phyloP scores from a whole-genome alignment of 2,888 invertebrate species.

The Punctoribates punctum region DNA sequence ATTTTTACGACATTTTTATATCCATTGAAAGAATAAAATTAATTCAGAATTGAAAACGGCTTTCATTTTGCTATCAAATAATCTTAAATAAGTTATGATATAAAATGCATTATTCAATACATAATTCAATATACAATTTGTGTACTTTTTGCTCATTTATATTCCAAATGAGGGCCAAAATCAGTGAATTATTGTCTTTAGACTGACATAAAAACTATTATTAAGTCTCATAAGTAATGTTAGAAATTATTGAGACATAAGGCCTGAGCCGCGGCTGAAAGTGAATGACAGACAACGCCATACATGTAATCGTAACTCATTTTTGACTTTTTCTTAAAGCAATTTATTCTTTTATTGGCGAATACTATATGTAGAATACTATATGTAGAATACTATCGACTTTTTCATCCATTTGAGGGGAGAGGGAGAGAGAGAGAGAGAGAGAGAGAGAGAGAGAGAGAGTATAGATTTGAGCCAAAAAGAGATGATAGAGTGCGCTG shows the following conservation, averaged over 20 bases:
- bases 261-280: background rate
- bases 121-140: background rate
- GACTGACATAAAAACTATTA: background rate
- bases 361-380: background rate
- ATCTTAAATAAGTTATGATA: no score
- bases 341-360: background rate
- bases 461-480: background rate
- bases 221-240: background rate
- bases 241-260: background rate
- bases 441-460: background rate
- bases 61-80: no score
- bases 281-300: background rate
- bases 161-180: background rate
- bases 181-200: background rate
- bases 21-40: no score
- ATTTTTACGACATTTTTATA: no score
- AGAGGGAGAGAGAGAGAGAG: background rate
- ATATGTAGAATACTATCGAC: no score
- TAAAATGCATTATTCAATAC: no score
- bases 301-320: background rate
- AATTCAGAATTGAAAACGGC: no score
- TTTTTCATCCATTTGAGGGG: no score
- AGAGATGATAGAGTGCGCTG: background rate
- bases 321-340: background rate
- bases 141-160: no score